Conservation (phyloP, 2,113 vertebrate species). For the Phainopepla nitens region DNA sequence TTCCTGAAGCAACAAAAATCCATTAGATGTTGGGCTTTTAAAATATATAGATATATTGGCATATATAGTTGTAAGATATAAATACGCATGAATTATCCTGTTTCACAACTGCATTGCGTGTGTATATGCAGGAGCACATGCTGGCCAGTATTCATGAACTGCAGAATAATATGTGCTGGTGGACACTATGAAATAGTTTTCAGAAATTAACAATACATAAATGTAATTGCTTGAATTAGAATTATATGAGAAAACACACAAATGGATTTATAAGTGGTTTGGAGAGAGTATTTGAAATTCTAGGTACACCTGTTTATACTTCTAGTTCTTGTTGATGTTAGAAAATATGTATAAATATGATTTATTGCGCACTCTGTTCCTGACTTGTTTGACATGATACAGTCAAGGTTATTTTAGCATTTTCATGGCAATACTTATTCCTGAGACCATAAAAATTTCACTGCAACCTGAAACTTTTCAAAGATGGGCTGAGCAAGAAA, state of each 20-base stretch:
- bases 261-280: not conserved
- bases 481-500: not conserved
- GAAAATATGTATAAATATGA: conserved; percentile 13
- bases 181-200: conserved; percentile 20
- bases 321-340: not conserved
- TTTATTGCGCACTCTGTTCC: conserved; percentile 1
- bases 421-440: conserved; percentile 46
- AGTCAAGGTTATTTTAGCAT: conserved; percentile 14
- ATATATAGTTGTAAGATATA: conserved; percentile 44
- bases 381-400: not conserved
- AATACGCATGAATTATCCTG: not conserved
- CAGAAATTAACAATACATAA: conserved; percentile 2
- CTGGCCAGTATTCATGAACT: not conserved
- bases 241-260: conserved; percentile 9
- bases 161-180: not conserved
- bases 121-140: not conserved
- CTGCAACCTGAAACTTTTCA: conserved; percentile 9
- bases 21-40: conserved; percentile 70
- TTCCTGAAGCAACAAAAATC: conserved; percentile 76
- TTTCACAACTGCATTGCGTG: not conserved
- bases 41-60: conserved; percentile 56
- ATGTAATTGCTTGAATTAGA: not conserved
- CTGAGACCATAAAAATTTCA: conserved; percentile 12
- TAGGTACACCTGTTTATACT: not conserved
- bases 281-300: not conserved